These are phyloP conservation scores for Epirrhoe tristata DNA, from an alignment of 2,888 invertebrate species.

Conservation along the genomic window DNA sequence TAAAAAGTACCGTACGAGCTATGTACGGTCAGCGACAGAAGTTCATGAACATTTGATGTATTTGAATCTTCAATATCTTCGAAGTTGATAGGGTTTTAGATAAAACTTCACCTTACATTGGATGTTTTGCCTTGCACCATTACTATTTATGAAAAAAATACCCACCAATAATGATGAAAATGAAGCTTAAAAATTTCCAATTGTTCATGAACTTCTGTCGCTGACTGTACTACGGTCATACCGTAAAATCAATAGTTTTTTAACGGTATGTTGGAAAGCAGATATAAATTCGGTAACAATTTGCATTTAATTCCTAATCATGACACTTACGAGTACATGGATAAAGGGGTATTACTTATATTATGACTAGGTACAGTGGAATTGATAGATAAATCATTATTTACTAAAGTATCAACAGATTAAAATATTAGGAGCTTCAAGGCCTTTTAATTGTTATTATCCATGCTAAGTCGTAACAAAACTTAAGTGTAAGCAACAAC, in stretches of 20 bases:
- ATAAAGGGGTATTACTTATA: constrained; percentile 11
- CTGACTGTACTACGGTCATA: not conserved
- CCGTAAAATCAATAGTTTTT: not conserved
- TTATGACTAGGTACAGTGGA: not conserved
- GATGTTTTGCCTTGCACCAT: too few species aligned
- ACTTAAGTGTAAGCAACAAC: too few species aligned
- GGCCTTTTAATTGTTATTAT: not conserved
- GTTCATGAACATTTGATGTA: too few species aligned
- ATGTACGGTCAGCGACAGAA: not conserved
- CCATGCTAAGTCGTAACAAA: too few species aligned
- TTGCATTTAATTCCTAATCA: not conserved
- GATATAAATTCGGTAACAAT: not conserved
- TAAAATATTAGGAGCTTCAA: not conserved
- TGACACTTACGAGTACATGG: not conserved
- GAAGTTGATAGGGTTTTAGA: too few species aligned
- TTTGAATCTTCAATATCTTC: too few species aligned
- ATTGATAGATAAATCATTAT: not conserved
- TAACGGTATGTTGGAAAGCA: not conserved
- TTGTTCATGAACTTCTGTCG: too few species aligned
- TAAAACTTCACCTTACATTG: too few species aligned
- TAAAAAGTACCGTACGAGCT: not conserved
- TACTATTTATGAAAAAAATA: too few species aligned
- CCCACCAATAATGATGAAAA: too few species aligned
- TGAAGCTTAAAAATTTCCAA: too few species aligned
- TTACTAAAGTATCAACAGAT: not conserved